Evolutionary conservation across 2,888 invertebrate species (phyloP), one percentile per base, ranked within the genome.

Genomic region (Drosophila nr. perissopoda): DNA sequence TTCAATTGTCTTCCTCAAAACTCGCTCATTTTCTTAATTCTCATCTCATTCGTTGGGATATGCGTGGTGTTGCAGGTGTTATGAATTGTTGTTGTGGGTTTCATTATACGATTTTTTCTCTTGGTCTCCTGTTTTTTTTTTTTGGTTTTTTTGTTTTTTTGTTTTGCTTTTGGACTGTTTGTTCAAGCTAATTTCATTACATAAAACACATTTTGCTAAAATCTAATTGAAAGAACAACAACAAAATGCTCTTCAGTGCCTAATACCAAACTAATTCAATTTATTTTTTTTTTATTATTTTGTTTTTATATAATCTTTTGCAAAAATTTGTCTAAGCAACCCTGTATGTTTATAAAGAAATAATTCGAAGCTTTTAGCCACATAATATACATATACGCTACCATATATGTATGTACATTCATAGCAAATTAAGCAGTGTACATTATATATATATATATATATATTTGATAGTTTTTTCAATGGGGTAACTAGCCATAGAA

Each of bases 251-350:
- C 71, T 77, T 74, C 75, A 68, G 64, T 66, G 51, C 45, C 48
- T 66, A 53, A 73, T 56, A 57, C 45, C 40, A 73, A 78, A 66
- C 61, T 18, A 38, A 60, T 65, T 67, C 7, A 45, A 25, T 45
- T 45, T 2, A 7, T 45, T 16, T 13, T 25, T 13, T 25, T 27
- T 16, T 27, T 27, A 38, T 53, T 38, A 21, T 10, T 51, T 27
- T 38, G 38, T 36, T n/a, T 10, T 27, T 27, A n/a, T 52, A 52
- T 65, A 77, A 74, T 76, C 78, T 84, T 87, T 76, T 79, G 79
- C 82, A 78, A 87, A 90, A 91, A 89, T 90, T 87, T 90, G 65
- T 82, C 91, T 91, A 90, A 90, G 90, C 91, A 81, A 90, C 90
- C 91, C 90, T 90, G 45, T 45, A 45, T 45, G 45, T 45, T 45